phyloP scores from a whole-genome alignment of 1,140 invertebrate species.

The Brachionus rubens region DNA sequence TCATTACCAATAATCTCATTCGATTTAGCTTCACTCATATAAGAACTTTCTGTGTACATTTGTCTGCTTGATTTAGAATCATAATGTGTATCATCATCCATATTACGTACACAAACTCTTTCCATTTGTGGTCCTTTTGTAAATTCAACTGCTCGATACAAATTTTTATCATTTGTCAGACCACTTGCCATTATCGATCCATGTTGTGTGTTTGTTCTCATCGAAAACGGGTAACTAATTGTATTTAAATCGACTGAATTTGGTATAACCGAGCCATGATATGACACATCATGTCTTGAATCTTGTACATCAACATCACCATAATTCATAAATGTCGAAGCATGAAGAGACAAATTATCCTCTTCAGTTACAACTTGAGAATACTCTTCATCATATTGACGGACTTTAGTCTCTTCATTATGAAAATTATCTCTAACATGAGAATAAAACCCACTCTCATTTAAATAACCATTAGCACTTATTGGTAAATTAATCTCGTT shows the following conservation, averaged over 20 bases:
- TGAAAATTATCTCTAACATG: constrained; percentile 6
- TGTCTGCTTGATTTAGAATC: constrained; percentile 2
- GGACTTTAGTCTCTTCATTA: not conserved
- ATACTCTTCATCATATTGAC: constrained; percentile 42
- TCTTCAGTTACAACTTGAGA: constrained; percentile 39
- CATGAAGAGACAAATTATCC: constrained; percentile 5
- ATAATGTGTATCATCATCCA: not conserved
- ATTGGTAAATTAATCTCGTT: constrained; percentile 36
- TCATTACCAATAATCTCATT: not conserved
- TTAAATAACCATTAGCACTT: not conserved
- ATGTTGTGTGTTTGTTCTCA: constrained; percentile 35
- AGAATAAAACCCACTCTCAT: constrained; percentile 27
- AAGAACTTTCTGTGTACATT: constrained; percentile 4
- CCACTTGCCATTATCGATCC: constrained; percentile 13
- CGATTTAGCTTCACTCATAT: too few relatives aligned
- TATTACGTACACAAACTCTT: constrained; percentile 3
- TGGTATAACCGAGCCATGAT: not conserved
- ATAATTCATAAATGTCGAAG: constrained; percentile 23
- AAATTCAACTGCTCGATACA: constrained; percentile 31
- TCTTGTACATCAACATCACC: constrained; percentile 28
- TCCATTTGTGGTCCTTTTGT: constrained; percentile 15
- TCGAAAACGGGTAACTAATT: constrained; percentile 15
- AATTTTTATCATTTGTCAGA: not conserved
- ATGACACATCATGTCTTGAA: constrained; percentile 1
- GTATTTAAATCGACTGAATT: not conserved